Percentiles rank a stretch among this genome's conserved stretches.
Conservation (phyloP, 35 echinoderm and acorn worm genomes). For the Apostichopus californicus region DNA sequence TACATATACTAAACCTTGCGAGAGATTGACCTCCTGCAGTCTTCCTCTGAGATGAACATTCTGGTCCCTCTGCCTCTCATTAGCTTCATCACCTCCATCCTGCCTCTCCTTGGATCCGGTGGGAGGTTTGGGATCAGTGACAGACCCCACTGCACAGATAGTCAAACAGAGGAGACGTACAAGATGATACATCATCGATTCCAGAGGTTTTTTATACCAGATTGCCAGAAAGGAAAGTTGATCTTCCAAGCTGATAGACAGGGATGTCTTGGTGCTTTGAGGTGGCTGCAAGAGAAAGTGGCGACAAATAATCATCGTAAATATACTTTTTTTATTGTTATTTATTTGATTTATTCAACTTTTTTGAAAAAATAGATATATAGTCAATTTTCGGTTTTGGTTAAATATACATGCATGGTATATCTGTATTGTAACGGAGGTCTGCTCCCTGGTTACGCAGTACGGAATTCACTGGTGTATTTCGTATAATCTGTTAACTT, state of each 20-base stretch:
- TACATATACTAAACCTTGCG: too few relatives aligned
- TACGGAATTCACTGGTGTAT: too few relatives aligned
- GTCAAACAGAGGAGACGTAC: background rate
- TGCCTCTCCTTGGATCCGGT: background rate
- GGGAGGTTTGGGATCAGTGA: background rate
- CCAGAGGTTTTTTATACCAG: background rate
- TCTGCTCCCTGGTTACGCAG: too few relatives aligned
- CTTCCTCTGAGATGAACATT: background rate
- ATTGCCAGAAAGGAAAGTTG: background rate
- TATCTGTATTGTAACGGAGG: too few relatives aligned
- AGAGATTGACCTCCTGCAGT: too few relatives aligned
- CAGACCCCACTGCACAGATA: background rate
- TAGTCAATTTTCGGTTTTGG: too few relatives aligned
- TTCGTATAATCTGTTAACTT: too few relatives aligned
- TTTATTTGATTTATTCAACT: too few relatives aligned
- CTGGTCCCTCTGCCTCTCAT: background rate
- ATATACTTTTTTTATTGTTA: background rate
- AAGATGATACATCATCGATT: background rate
- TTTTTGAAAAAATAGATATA: too few relatives aligned
- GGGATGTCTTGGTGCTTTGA: conserved; percentile 14
- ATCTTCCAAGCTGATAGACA: conserved; percentile 11
- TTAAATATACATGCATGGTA: too few relatives aligned
- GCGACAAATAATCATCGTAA: background rate
- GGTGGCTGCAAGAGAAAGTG: conserved; percentile 24
- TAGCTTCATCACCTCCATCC: background rate